Percentiles rank a stretch among this genome's conserved stretches.
Evolutionary conservation across 2,113 vertebrate genomes (phyloP).

Genomic region (Coryphaenoides rupestris): DNA sequence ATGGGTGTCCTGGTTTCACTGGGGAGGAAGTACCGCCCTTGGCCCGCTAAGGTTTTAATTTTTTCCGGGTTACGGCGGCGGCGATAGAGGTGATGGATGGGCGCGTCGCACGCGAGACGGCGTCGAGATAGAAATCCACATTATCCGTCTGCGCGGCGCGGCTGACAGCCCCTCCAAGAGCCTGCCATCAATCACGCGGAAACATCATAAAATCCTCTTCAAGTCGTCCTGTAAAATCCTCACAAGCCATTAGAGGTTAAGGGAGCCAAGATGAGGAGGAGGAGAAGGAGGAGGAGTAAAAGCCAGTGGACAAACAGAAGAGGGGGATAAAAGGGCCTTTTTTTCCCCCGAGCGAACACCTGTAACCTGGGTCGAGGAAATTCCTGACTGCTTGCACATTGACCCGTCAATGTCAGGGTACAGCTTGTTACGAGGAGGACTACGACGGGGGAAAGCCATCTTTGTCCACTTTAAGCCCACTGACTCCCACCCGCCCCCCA

Average conservation of each 20-base stretch:
- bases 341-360: no score
- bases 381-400: no score
- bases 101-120: conserved; percentile 61
- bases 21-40: conserved; percentile 34
- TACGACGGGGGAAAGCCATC: no score
- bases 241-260: conserved; percentile 59
- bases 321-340: no score
- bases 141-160: conserved; percentile 71
- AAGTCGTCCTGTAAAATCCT: conserved; percentile 68
- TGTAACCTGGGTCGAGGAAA: no score
- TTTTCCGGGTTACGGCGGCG: conserved; percentile 65
- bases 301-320: conserved; percentile 38
- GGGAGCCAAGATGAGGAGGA: conserved; percentile 36
- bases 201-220: conserved; percentile 70
- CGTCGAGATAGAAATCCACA: conserved; percentile 75
- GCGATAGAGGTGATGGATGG: conserved; percentile 68
- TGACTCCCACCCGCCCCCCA: no score
- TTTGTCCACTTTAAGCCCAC: no score
- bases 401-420: no score
- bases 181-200: conserved; percentile 72
- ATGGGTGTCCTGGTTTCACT: conserved; percentile 54
- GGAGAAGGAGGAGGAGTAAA: conserved; percentile 3
- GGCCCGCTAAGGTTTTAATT: conserved; percentile 69
- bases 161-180: conserved; percentile 65
- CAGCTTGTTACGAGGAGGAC: no score